Evolutionary conservation across 1,140 invertebrate genomes (phyloP), one percentile per base, ranked within the genome.

Genomic region (Stenopsyche tienmushanensis): DNA sequence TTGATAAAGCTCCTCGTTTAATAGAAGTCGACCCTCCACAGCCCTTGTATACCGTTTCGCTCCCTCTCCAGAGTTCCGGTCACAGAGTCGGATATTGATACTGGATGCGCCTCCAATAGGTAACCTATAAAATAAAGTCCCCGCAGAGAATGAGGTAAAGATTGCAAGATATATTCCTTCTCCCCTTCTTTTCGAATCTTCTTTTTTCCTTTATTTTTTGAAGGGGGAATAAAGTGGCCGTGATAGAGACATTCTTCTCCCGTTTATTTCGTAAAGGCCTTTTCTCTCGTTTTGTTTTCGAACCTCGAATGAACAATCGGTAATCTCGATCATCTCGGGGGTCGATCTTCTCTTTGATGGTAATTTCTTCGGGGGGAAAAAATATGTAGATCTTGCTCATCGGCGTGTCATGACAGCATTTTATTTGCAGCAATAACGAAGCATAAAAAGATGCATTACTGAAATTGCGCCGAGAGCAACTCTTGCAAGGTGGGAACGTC

Each of bases 401-500:
- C n/a, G n/a, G n/a, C n/a, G n/a, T n/a, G n/a, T n/a, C n/a, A n/a
- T n/a, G n/a, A n/a, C n/a, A n/a, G n/a, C n/a, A n/a, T n/a, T n/a
- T n/a, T n/a, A n/a, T n/a, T n/a, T n/a, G n/a, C n/a, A n/a, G n/a
- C n/a, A n/a, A n/a, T n/a, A n/a, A n/a, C n/a, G n/a, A n/a, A n/a
- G n/a, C n/a, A n/a, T n/a, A n/a, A n/a, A n/a, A n/a, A n/a, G n/a
- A n/a, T n/a, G n/a, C n/a, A n/a, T n/a, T n/a, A n/a, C n/a, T n/a
- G 29, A 47, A 47, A 47, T 13, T 13, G 15, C 18, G 15, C 17
- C 29, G 29, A n/a, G n/a, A n/a, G 29, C 29, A 34, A 34, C 23
- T 60, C 57, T 49, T 23, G 18, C 18, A 39, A 64, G 68, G 68
- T 70, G 68, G 68, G 68, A 70, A 70, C 29, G 41, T 66, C 68